phyloP scores from a whole-genome alignment of 2,888 invertebrate genomes.

The Panzeria rudis region DNA sequence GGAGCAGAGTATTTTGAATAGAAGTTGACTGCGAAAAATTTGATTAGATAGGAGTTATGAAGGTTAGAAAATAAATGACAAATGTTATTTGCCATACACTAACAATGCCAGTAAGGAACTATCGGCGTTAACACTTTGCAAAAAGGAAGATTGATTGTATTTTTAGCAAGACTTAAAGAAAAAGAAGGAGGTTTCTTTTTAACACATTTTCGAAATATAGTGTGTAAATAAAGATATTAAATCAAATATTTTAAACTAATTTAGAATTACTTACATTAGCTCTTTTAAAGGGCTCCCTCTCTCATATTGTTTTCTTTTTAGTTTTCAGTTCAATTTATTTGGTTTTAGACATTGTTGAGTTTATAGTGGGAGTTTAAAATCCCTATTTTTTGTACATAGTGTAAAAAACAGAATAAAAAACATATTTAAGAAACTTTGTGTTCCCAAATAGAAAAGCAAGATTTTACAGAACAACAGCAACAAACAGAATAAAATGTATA shows the following conservation, averaged over 20 bases:
- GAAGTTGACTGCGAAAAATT: not conserved
- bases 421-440: slow-evolving; percentile 73
- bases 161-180: not conserved
- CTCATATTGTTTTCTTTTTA: not conserved
- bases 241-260: not conserved
- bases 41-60: slow-evolving; percentile 7
- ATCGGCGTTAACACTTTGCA: slow-evolving; percentile 2
- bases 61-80: not conserved
- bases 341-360: slow-evolving; percentile 15
- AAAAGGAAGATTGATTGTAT: slow-evolving; percentile 4
- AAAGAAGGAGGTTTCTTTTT: not conserved
- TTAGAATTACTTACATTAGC: not conserved
- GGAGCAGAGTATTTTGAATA: slow-evolving; percentile 2
- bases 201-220: slow-evolving; percentile 12
- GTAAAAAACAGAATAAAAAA: slow-evolving; percentile 43
- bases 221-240: not conserved
- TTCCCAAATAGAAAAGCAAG: slow-evolving; percentile 50
- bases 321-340: slow-evolving; percentile 28
- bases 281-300: not conserved
- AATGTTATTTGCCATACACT: not conserved
- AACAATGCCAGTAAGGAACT: not conserved
- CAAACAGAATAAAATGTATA: slow-evolving; percentile 42
- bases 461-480: not conserved
- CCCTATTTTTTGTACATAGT: slow-evolving; percentile 8
- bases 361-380: slow-evolving; percentile 28